Conservation (phyloP, 2,113 vertebrate genomes). For the Corythornis vintsioides region DNA sequence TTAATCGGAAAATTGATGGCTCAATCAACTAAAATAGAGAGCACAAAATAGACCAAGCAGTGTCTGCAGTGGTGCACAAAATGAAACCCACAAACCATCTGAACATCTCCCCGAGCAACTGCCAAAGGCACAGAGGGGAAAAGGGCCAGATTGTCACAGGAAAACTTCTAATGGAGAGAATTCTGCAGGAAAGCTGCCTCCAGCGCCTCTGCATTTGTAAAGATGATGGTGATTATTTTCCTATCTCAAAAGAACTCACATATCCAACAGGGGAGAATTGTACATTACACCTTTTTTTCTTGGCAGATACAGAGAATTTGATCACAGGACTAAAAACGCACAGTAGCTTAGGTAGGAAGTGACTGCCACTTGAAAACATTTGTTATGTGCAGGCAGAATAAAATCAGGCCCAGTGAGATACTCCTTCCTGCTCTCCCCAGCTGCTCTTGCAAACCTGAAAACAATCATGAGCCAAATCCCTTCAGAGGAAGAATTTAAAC, state of each 20-base stretch:
- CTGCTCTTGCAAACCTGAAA: conserved; percentile 1
- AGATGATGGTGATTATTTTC: conserved; percentile 46
- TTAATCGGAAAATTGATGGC: conserved; percentile 29
- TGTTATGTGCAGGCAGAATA: conserved; percentile 20
- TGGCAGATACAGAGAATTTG: conserved; percentile 49
- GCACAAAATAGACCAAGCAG: background rate
- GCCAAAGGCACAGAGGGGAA: conserved; percentile 3
- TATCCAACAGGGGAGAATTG: conserved; percentile 8
- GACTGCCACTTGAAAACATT: conserved; percentile 46
- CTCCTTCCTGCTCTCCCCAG: background rate
- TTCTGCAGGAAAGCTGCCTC: conserved; percentile 20
- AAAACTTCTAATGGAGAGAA: conserved; percentile 10
- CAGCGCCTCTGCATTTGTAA: background rate
- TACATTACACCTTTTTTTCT: conserved; percentile 1
- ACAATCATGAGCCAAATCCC: background rate
- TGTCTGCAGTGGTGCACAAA: conserved; percentile 39
- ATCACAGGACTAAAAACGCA: conserved; percentile 25
- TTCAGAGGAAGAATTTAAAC: background rate
- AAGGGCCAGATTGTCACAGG: background rate
- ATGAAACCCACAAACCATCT: conserved; percentile 36
- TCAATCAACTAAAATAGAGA: conserved; percentile 28
- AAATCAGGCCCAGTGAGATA: conserved; percentile 14
- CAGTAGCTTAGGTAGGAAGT: conserved; percentile 23
- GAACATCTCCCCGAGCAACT: background rate
- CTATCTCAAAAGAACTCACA: conserved; percentile 30